These are phyloP conservation scores for Crossocerus cetratus DNA, from an alignment of 2,888 invertebrate genomes.

Conservation along the genomic window DNA sequence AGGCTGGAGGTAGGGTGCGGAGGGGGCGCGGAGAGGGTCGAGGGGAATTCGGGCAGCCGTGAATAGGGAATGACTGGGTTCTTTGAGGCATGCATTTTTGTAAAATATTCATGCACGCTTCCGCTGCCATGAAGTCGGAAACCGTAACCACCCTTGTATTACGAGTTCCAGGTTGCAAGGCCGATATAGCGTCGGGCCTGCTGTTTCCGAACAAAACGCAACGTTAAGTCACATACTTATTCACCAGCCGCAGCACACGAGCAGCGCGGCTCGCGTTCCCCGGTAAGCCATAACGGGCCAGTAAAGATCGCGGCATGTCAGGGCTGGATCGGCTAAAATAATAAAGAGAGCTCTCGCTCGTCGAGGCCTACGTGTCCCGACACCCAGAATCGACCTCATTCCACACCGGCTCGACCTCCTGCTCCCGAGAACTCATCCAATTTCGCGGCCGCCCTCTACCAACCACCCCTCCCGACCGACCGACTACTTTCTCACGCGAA, in stretches of 20 bases:
- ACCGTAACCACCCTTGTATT: constrained; percentile 45
- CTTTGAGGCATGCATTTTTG: constrained; percentile 57
- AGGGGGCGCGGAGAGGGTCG: constrained; percentile 15
- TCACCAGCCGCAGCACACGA: not conserved
- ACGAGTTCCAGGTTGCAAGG: constrained; percentile 27
- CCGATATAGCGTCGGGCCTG: constrained; percentile 35
- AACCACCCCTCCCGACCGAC: too few species aligned
- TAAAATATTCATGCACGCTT: constrained; percentile 58
- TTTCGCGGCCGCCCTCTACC: too few species aligned
- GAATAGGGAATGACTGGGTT: constrained; percentile 54
- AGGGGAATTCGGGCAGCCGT: constrained; percentile 46
- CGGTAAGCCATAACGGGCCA: constrained; percentile 2
- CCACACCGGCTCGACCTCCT: too few species aligned
- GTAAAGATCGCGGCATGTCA: not conserved
- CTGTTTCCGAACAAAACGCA: constrained; percentile 16
- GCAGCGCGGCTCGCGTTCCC: not conserved
- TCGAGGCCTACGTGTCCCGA: too few species aligned
- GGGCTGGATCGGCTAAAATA: not conserved
- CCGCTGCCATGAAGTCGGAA: constrained; percentile 24
- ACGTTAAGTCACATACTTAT: constrained; percentile 15
- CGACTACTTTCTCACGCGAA: too few species aligned
- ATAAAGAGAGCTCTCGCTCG: not conserved
- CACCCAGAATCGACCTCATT: too few species aligned
- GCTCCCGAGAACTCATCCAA: too few species aligned
- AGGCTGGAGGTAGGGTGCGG: not conserved